phyloP scores from a whole-genome alignment of 1,140 invertebrate genomes.

The Leptinotarsa lineolata region DNA sequence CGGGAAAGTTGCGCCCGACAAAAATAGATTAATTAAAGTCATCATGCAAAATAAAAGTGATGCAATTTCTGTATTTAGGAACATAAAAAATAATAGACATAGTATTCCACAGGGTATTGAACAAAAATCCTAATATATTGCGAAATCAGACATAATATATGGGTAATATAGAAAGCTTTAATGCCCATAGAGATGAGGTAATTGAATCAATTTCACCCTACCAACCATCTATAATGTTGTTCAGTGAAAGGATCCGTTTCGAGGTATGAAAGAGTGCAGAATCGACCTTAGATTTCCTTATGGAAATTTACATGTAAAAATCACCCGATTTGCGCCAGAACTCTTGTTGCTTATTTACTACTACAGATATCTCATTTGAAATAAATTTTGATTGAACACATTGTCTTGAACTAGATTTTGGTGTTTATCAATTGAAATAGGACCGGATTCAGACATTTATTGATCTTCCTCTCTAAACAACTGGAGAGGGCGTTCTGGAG shows the following conservation, averaged over 20 bases:
- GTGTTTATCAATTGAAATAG: too few relatives aligned
- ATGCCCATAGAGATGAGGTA: slow-evolving; percentile 5
- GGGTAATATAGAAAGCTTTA: slow-evolving; percentile 18
- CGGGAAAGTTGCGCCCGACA: slow-evolving; percentile 13
- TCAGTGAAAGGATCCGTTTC: slow-evolving; percentile 13
- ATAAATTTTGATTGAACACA: too few relatives aligned
- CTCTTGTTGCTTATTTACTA: too few relatives aligned
- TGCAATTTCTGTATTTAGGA: slow-evolving; percentile 21
- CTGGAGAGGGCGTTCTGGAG: too few relatives aligned
- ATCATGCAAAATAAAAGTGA: slow-evolving; percentile 20
- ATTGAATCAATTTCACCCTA: slow-evolving; percentile 12
- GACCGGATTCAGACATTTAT: too few relatives aligned
- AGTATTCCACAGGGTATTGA: slow-evolving; percentile 18
- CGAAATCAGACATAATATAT: background rate
- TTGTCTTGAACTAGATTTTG: too few relatives aligned
- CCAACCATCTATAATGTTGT: slow-evolving; percentile 10
- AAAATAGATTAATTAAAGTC: slow-evolving; percentile 27
- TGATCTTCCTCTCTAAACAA: too few relatives aligned
- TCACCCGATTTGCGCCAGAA: too few relatives aligned
- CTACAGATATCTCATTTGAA: too few relatives aligned
- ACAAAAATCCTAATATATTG: background rate
- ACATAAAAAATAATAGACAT: slow-evolving; percentile 18
- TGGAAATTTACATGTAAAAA: too few relatives aligned
- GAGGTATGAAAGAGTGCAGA: too few relatives aligned
- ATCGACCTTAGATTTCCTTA: too few relatives aligned